phyloP scores from a whole-genome alignment of 2,888 invertebrate genomes.

The Diachrysia chrysitis region DNA sequence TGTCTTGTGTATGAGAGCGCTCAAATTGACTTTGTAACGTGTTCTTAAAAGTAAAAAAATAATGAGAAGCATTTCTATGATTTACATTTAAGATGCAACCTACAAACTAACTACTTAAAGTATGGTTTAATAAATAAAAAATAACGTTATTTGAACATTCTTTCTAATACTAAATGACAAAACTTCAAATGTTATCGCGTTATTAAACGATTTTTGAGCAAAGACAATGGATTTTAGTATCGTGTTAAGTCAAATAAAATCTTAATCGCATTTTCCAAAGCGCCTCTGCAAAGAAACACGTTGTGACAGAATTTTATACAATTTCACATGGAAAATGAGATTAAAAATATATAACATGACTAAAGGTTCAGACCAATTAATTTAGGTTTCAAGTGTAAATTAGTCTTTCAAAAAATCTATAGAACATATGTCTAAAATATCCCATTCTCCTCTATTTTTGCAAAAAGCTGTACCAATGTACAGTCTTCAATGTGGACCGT shows the following conservation, averaged over 20 bases:
- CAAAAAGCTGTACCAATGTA: slow-evolving; percentile 1
- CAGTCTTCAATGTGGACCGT: slow-evolving; percentile 32
- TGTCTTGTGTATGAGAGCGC: slow-evolving; percentile 12
- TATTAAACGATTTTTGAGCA: too few relatives aligned
- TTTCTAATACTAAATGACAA: too few relatives aligned
- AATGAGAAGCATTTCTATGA: too few relatives aligned
- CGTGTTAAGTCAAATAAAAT: not conserved
- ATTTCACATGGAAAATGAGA: not conserved
- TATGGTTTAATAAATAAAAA: not conserved
- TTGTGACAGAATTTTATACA: not conserved
- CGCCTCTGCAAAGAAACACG: not conserved
- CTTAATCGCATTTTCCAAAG: not conserved
- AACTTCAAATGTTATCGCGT: too few relatives aligned
- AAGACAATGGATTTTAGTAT: not conserved
- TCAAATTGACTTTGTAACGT: not conserved
- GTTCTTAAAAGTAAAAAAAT: not conserved
- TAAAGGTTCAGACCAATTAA: too few relatives aligned
- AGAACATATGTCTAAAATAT: slow-evolving; percentile 1
- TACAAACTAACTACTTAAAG: too few relatives aligned
- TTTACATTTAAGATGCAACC: too few relatives aligned
- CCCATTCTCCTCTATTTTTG: not conserved
- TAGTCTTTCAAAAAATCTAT: too few relatives aligned
- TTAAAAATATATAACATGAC: too few relatives aligned
- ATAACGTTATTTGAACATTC: not conserved
- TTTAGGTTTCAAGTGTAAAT: too few relatives aligned